Percentiles rank a stretch among this genome's conserved stretches.
Conservation (phyloP, 1,140 invertebrate species). For the Pseudoatta argentina region DNA sequence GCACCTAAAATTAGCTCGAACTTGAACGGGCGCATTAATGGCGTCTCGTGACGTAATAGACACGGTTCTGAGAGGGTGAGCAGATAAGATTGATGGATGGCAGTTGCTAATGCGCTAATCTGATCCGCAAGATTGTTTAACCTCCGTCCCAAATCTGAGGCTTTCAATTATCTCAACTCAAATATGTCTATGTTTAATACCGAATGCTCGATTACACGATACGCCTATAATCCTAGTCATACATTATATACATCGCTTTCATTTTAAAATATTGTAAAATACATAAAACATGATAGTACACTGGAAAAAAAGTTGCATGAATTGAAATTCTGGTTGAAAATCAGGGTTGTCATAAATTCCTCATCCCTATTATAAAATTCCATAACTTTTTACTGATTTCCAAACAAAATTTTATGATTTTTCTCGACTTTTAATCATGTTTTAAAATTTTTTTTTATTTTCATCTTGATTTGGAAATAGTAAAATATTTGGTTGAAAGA, state of each 20-base stretch:
- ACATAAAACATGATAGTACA: no score
- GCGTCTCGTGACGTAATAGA: conserved; percentile 47
- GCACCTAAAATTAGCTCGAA: conserved; percentile 62
- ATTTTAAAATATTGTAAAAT: background rate
- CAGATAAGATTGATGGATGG: conserved; percentile 63
- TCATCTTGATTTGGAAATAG: no score
- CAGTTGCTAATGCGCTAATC: conserved; percentile 61
- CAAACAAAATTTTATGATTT: no score
- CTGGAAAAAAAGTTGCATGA: no score
- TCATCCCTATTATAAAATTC: no score
- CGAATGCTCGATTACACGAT: background rate
- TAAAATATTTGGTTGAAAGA: no score
- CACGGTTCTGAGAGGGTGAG: conserved; percentile 13
- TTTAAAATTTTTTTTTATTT: no score
- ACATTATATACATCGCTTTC: background rate
- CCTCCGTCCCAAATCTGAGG: background rate
- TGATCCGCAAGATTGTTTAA: conserved; percentile 59
- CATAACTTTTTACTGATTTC: no score
- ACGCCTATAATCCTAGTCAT: background rate
- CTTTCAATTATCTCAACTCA: conserved; percentile 32
- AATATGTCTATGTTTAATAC: background rate
- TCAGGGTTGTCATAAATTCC: no score
- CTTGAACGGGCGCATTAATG: conserved; percentile 56
- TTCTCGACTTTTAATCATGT: no score
- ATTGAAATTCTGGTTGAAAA: no score